Evolutionary conservation across 2,888 invertebrate genomes (phyloP), one percentile per base, ranked within the genome.

Genomic region (Aphodius granarius): DNA sequence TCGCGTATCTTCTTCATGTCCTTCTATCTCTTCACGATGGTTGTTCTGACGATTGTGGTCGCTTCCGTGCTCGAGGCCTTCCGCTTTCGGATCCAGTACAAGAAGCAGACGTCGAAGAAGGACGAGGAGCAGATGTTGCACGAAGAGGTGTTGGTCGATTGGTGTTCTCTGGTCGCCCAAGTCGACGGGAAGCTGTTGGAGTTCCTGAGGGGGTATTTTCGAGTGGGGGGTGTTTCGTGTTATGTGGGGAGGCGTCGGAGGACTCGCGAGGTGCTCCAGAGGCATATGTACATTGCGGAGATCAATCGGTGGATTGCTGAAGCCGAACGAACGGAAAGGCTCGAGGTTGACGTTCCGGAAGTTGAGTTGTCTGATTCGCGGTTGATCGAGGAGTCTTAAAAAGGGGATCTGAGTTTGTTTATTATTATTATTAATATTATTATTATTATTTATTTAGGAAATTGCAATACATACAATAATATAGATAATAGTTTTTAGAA

Each of bases 31-130:
- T 93, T 94, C 82, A 96, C 95, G 73, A 95, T 96, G 96, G 95
- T 94, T 77, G 95, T 97, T n/a, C 88, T 97, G 82, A 96, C 95
- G 0, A 95, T 96, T 77, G 95, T 96, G 72, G 95, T 96, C 19
- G 96, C 96, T 16, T 95, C 95, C 82, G 95, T 97, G 78, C 88
- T 96, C 79, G 96, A 96, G 86, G 94, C 95, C 3, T 96, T 96
- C 87, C 88, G 96, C 73, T 96, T 96, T 87, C 89, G 95, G 79
- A 96, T 96, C 85, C 94, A 95, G 86, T 96, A 96, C 87, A 94
- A 95, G 85, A 88, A 93, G 74, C 93, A 93, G 83, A 95, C 95
- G 76, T 92, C 92, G 0, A 94, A 94, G 87, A 89, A 92, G 81
- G 94, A 94, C 80, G 94, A 94, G 90, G 93, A 94, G 85, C 92